phyloP scores from a whole-genome alignment of 2,888 invertebrate species.

The Aelia acuminata region DNA sequence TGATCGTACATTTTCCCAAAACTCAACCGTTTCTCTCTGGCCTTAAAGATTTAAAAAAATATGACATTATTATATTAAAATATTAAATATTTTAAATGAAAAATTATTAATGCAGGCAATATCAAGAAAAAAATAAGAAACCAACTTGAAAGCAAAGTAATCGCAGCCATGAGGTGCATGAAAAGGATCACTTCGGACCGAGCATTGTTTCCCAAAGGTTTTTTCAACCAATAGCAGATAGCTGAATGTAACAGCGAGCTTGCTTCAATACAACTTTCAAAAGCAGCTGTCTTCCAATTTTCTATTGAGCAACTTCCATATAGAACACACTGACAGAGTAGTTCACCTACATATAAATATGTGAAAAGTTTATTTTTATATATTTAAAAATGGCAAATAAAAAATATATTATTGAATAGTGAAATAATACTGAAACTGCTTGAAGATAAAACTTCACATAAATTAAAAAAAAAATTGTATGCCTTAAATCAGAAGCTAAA shows the following conservation, averaged over 20 bases:
- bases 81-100: no score
- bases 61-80: no score
- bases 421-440: no score
- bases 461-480: neutral
- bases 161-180: conserved; percentile 75
- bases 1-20: conserved; percentile 83
- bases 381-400: neutral
- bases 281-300: conserved; percentile 69
- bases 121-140: neutral
- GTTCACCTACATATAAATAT: conserved; percentile 68
- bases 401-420: no score
- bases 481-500: no score
- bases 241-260: conserved; percentile 80
- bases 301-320: conserved; percentile 69
- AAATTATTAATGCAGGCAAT: neutral
- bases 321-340: conserved; percentile 70
- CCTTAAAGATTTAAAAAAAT: conserved; percentile 55
- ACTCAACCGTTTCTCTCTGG: conserved; percentile 62
- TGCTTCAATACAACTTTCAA: conserved; percentile 73
- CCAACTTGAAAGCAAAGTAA: conserved; percentile 69
- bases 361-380: neutral
- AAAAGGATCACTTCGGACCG: conserved; percentile 79
- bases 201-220: conserved; percentile 70
- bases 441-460: neutral
- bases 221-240: conserved; percentile 80